Conservation (phyloP, 2,113 vertebrate genomes). For the Tonatia bakeri region DNA sequence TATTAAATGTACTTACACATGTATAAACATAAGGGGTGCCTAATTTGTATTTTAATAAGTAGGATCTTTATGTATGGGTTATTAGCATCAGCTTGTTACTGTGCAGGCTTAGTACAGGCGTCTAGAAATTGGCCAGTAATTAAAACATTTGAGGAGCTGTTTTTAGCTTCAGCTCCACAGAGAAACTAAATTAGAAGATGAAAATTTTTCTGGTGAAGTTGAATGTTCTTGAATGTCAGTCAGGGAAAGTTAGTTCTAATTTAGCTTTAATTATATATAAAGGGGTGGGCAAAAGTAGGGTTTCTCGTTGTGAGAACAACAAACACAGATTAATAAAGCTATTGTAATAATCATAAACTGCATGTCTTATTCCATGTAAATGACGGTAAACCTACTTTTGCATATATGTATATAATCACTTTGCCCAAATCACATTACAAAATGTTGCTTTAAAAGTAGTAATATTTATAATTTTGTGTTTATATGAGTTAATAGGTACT, state of each 20-base stretch:
- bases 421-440: constrained; percentile 5
- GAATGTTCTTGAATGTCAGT: constrained; percentile 1
- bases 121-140: constrained; percentile 67
- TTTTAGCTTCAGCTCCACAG: constrained; percentile 14
- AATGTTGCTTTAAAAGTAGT: constrained; percentile 4
- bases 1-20: constrained; percentile 83
- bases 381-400: neutral
- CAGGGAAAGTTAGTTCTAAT: neutral
- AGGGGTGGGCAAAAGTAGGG: neutral
- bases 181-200: constrained; percentile 47
- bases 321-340: neutral
- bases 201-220: neutral
- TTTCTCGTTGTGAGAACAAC: neutral
- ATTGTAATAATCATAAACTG: neutral
- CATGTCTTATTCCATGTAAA: neutral
- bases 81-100: constrained; percentile 71
- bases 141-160: constrained; percentile 46
- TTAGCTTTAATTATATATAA: neutral
- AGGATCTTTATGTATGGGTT: constrained; percentile 62
- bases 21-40: constrained; percentile 77
- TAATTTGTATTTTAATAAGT: constrained; percentile 77
- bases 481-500: neutral
- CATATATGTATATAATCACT: neutral
- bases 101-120: constrained; percentile 29
- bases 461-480: neutral